Evolutionary conservation across 2,113 vertebrate genomes (phyloP).

Genomic region (Gulo gulo): DNA sequence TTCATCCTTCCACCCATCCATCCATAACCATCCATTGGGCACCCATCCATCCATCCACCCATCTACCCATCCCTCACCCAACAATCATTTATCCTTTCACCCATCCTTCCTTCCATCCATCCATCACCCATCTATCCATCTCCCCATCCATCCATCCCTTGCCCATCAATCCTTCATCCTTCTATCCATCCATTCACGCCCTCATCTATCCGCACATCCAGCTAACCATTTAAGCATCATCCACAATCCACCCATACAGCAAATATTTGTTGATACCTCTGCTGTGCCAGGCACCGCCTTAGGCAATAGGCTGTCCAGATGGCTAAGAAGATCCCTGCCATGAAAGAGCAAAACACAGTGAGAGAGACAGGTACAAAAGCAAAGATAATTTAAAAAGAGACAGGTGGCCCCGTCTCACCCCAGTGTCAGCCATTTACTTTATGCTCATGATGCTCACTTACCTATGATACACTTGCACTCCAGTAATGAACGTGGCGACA

Average conservation of each 20-base stretch:
- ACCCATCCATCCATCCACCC: background rate
- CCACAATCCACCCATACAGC: too few relatives aligned
- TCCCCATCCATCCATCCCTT: background rate
- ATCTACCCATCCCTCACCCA: background rate
- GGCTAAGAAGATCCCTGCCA: background rate
- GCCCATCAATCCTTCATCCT: background rate
- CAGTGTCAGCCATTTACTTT: background rate
- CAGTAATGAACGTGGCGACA: fast-evolving
- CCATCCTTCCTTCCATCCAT: too few relatives aligned
- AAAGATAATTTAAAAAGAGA: background rate
- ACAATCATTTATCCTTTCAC: background rate
- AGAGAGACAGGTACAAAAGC: background rate
- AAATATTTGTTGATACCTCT: background rate
- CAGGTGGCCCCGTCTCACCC: background rate
- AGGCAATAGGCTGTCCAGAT: background rate
- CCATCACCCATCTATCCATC: background rate
- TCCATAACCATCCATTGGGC: too few relatives aligned
- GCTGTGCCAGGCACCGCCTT: background rate
- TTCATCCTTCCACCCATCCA: too few relatives aligned
- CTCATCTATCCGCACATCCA: background rate
- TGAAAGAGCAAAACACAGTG: background rate
- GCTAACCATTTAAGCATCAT: background rate
- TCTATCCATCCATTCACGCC: background rate
- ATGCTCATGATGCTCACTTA: background rate
- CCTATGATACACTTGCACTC: background rate